phyloP scores from a whole-genome alignment of 2,888 invertebrate species.

The Eueremaeus valkanovi region DNA sequence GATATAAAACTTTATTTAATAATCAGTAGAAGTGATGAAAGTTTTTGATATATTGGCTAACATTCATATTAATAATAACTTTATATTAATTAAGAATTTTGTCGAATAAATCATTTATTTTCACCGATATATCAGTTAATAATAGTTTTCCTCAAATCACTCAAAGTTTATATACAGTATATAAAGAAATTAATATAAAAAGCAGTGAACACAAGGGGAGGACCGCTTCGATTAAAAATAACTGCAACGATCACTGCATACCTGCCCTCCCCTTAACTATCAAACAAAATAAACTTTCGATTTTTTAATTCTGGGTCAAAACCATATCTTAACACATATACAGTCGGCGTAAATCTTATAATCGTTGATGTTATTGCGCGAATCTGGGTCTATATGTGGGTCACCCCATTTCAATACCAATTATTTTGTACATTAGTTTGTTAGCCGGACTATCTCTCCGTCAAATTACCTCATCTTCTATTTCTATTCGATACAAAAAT shows the following conservation, averaged over 20 bases:
- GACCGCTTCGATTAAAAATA: background rate
- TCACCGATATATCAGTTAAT: background rate
- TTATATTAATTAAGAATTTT: background rate
- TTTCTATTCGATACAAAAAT: background rate
- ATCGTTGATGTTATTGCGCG: background rate
- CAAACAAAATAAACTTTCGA: constrained; percentile 11
- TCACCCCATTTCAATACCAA: constrained; percentile 20
- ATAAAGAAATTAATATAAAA: background rate
- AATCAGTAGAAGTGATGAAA: too few relatives aligned
- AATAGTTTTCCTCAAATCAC: constrained; percentile 29
- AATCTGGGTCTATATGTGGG: constrained; percentile 33
- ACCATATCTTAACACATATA: constrained; percentile 16
- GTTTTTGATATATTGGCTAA: too few relatives aligned
- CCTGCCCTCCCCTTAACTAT: constrained; percentile 14
- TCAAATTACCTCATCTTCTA: too few relatives aligned
- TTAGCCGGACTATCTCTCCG: too few relatives aligned
- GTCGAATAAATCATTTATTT: background rate
- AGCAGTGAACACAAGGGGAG: constrained; percentile 20
- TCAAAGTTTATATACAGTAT: background rate
- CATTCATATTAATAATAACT: too few relatives aligned
- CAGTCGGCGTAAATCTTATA: background rate
- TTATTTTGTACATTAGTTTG: background rate
- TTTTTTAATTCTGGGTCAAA: constrained; percentile 36
- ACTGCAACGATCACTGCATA: too few relatives aligned
- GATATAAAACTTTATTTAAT: too few relatives aligned